phyloP scores from a whole-genome alignment of 2,113 vertebrate species.

The Hypanus sabinus region DNA sequence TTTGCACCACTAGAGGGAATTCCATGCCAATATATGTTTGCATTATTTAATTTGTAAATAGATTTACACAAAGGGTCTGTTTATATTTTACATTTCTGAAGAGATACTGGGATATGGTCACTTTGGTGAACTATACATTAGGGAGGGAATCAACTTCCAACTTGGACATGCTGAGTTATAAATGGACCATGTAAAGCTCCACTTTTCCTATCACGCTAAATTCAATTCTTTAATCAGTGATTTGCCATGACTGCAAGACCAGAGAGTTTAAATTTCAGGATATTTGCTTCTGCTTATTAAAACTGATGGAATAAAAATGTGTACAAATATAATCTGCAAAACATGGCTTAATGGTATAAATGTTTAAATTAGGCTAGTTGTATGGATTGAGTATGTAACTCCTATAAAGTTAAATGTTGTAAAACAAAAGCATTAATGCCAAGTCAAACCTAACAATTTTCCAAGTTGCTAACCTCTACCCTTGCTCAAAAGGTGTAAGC shows the following conservation, averaged over 20 bases:
- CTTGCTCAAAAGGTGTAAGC: background rate
- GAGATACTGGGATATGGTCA: background rate
- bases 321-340: background rate
- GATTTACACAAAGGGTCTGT: background rate
- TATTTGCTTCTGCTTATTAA: background rate
- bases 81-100: background rate
- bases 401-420: background rate
- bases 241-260: background rate
- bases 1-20: background rate
- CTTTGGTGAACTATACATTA: background rate
- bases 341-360: background rate
- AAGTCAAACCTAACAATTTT: background rate
- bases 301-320: background rate
- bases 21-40: background rate
- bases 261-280: background rate
- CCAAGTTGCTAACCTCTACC: background rate
- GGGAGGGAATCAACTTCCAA: background rate
- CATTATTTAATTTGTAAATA: background rate
- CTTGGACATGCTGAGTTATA: background rate
- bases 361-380: background rate
- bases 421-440: background rate
- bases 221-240: background rate
- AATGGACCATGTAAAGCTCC: background rate
- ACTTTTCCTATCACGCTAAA: background rate
- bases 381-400: background rate